Evolutionary conservation across 2,888 invertebrate genomes (phyloP), one percentile per base, ranked within the genome.

Genomic region (Orchestes rusci): DNA sequence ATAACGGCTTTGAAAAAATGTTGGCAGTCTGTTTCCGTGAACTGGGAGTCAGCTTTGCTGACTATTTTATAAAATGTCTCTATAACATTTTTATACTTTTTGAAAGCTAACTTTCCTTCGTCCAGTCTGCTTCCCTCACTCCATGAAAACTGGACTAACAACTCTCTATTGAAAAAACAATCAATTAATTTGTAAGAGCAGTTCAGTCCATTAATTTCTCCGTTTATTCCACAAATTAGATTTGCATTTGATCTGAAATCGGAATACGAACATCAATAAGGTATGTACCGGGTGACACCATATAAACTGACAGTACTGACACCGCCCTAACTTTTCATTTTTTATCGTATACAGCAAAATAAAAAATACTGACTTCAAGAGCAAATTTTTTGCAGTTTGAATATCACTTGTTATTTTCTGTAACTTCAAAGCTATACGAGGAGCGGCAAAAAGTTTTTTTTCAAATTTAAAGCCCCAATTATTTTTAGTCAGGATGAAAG

Each of bases 131-230:
- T 39, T 1, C 44, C 44, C 5, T 39, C 44, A 33, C 39, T 39
- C 44, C 44, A 44, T 16, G 39, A 44, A 37, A 39, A 44, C 13
- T 42, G 42, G n/a, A 36, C 12, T 29, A 37, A 28, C 8, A 42
- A 42, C 28, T 42, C 13, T 15, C 42, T 34, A n/a, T 34, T 42
- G 27, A 41, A 41, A 41, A 41, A 35, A n/a, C 16, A 13, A 20
- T 41, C 42, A 31, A 41, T 35, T 35, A 42, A 29, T 15, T 17
- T 16, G 39, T 44, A 44, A 3, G 30, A 44, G 18, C 39, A 39
- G 23, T 44, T 44, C 23, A 44, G 15, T 15, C 44, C 44, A 32
- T 31, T 43, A 19, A 39, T 39, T 38, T 44, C 39, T 18, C 37
- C 40, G 8, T 18, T 29, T 12, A 38, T 43, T 29, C 43, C 43